phyloP scores from a whole-genome alignment of 2,888 invertebrate species.

The Sarcophaga subvicina region DNA sequence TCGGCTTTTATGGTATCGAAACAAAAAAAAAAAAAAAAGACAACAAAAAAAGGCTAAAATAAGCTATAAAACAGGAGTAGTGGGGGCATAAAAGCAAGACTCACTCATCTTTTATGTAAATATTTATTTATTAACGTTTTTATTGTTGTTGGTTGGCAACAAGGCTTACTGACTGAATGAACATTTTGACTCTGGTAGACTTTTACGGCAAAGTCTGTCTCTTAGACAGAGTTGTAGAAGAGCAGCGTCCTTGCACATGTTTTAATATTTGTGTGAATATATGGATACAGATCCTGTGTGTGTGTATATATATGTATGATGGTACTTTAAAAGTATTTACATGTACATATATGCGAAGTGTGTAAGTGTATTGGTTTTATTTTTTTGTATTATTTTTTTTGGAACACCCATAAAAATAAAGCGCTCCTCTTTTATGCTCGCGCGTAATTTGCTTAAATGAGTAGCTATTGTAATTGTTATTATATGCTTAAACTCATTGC shows the following conservation, averaged over 20 bases:
- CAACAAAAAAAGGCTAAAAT: conserved; percentile 11
- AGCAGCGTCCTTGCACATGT: too few species aligned
- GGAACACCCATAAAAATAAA: conserved; percentile 46
- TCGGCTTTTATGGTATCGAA: conserved; percentile 11
- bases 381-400: too few species aligned
- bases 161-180: conserved; percentile 13
- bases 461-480: conserved; percentile 64
- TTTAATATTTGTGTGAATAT: too few species aligned
- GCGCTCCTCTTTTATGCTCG: conserved; percentile 50
- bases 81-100: conserved; percentile 7
- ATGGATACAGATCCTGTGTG: neutral
- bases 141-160: conserved; percentile 3
- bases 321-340: neutral
- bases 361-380: conserved; percentile 4
- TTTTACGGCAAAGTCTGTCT: too few species aligned
- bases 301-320: neutral
- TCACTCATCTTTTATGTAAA: conserved; percentile 63
- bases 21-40: too few species aligned
- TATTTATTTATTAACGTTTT: conserved; percentile 57
- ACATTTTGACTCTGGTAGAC: too few species aligned
- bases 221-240: too few species aligned
- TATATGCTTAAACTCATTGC: conserved; percentile 46
- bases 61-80: conserved; percentile 14
- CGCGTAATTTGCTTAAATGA: conserved; percentile 61
- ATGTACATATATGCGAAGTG: neutral